Evolutionary conservation across 2,113 vertebrate genomes (phyloP).

Genomic region (Marcusenius ussheri): DNA sequence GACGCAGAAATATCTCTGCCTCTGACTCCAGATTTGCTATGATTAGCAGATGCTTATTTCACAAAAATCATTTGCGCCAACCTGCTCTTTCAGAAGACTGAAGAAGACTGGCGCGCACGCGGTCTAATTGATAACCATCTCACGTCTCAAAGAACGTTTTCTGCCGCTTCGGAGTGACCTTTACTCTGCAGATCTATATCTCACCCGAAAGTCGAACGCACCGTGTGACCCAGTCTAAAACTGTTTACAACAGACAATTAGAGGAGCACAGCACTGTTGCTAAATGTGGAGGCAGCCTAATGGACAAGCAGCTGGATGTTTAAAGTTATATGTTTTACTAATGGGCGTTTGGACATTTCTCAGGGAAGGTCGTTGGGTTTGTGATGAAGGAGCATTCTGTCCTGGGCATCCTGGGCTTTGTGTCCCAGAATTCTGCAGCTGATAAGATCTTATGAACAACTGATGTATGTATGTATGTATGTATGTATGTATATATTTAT

Average conservation of each 20-base stretch:
- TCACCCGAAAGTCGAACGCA: background rate
- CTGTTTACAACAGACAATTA: slow-evolving; percentile 11
- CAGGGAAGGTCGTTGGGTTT: background rate
- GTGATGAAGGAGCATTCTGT: background rate
- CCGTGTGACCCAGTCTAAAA: background rate
- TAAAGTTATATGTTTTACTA: slow-evolving; percentile 6
- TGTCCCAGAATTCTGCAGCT: background rate
- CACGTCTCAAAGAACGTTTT: slow-evolving; percentile 8
- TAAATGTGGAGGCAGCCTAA: background rate
- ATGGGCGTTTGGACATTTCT: background rate
- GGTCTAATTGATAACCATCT: slow-evolving; percentile 15
- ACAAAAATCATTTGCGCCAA: slow-evolving; percentile 25
- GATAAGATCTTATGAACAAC: background rate
- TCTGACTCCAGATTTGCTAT: slow-evolving; percentile 34
- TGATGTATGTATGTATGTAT: background rate
- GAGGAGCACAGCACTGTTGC: background rate
- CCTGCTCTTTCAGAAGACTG: slow-evolving; percentile 2
- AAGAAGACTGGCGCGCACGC: background rate
- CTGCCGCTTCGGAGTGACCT: slow-evolving; percentile 4
- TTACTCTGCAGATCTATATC: slow-evolving; percentile 9
- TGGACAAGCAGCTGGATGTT: background rate
- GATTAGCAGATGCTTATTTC: slow-evolving; percentile 43
- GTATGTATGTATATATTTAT: background rate
- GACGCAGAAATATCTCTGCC: slow-evolving; percentile 31
- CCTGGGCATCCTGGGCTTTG: background rate